A percentile compares a stretch with the other conserved stretches of the same genome.
Evolutionary conservation across 2,797 vertebrate species (phyloP).

Genomic region (Catamblyrhynchus diadema): DNA sequence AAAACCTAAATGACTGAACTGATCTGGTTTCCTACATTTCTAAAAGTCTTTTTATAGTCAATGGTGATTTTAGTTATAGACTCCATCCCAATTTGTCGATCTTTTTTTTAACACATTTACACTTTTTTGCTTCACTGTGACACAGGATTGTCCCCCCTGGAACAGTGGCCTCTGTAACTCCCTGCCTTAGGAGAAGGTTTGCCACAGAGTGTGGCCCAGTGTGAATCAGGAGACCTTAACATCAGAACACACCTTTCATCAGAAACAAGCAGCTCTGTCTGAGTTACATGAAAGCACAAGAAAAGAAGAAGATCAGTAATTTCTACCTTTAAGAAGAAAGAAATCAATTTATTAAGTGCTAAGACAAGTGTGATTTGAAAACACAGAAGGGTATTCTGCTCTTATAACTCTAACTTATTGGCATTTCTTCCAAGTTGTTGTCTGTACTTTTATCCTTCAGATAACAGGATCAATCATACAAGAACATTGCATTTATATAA

Average conservation of each 20-base stretch:
- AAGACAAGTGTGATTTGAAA: background rate
- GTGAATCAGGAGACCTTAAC: background rate
- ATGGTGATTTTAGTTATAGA: background rate
- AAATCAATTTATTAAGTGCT: background rate
- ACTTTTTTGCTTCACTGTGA: background rate
- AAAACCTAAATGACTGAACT: background rate
- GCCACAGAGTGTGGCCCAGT: background rate
- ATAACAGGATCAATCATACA: background rate
- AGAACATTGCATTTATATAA: background rate
- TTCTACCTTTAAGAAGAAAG: background rate
- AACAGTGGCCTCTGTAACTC: no score
- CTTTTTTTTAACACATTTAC: background rate
- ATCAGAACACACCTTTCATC: background rate
- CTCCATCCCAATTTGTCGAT: background rate
- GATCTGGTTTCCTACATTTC: background rate
- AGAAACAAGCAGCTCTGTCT: background rate
- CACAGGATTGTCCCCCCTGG: background rate
- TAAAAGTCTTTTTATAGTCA: background rate
- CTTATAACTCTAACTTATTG: background rate
- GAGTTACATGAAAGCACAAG: background rate
- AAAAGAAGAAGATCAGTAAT: background rate
- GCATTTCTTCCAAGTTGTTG: background rate
- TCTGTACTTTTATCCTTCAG: background rate
- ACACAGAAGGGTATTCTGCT: background rate
- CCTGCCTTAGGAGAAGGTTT: background rate